Evolutionary conservation across 2,888 invertebrate genomes (phyloP), one percentile per base, ranked within the genome.

Genomic region (Entomobrya multifasciata): DNA sequence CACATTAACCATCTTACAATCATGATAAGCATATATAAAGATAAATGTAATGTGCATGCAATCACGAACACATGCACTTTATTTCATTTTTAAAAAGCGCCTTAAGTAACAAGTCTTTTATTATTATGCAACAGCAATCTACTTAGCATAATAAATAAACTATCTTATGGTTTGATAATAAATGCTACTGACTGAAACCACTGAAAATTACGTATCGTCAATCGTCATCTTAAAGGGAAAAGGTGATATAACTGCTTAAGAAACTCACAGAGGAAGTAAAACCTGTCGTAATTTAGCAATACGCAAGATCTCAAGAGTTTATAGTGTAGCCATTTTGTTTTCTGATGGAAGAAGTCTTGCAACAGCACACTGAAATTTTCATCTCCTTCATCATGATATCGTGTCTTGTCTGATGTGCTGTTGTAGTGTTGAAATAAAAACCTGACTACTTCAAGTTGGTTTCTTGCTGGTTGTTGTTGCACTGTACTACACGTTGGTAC

Each of bases 81-180:
- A n/a, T 10, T 20, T 25, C 55, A 11, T 30, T 30, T 44, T 22
- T 22, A 25, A 22, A 10, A 27, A 60, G 30, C 15, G 41, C 65
- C 60, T n/a, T 17, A 65, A 65, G 41, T n/a, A n/a, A n/a, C n/a
- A 65, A 44, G 44, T 67, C 62, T 62, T 62, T 65, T 65, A 36
- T 52, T 52, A 41, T 81, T 81, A 57, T 72, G 81, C 81, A 81
- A 81, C 72, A 52, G 20, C n/a, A 49, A 10, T 36, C 65, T 70
- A 80, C 80, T 80, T 80, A 67, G 70, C 81, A 70, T 81, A 81
- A 81, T 22, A 22, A 67, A 44, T 67, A 27, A 57, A 79, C 22
- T 36, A 65, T 79, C 49, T 36, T 55, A 30, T 62, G n/a, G 30
- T 30, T 44, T 44, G 22, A 41, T 11, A 1, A 25, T 10, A 62